These are phyloP conservation scores for Electrona antarctica DNA, from an alignment of 2,113 vertebrate species.

Conservation along the genomic window DNA sequence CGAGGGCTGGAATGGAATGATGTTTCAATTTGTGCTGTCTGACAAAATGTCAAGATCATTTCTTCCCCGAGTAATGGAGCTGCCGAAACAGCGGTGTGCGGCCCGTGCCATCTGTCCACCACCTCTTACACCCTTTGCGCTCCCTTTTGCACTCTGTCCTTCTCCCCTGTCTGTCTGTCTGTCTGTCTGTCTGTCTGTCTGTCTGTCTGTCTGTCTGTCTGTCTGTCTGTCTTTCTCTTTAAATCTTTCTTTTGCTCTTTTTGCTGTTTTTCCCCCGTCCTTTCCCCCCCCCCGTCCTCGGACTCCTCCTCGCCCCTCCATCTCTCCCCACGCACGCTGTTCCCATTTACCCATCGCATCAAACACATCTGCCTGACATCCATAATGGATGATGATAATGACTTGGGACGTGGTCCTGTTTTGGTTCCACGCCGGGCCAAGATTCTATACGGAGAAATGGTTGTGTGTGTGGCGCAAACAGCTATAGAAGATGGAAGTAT, in stretches of 20 bases:
- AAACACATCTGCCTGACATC: neutral
- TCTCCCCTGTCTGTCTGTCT: neutral
- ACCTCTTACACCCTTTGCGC: neutral
- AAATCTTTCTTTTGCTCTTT: neutral
- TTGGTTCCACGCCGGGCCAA: neutral
- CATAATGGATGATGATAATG: conserved; percentile 7
- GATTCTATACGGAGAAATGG: too few relatives aligned
- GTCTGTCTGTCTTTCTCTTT: neutral
- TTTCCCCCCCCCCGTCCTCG: too few relatives aligned
- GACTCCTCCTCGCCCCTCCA: too few relatives aligned
- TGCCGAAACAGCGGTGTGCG: conserved; percentile 36
- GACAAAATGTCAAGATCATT: conserved; percentile 53
- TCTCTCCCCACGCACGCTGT: too few relatives aligned
- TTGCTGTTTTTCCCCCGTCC: conserved; percentile 7
- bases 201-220: too few relatives aligned
- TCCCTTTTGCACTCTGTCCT: neutral
- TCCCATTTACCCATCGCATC: too few relatives aligned
- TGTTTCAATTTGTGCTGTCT: conserved; percentile 54
- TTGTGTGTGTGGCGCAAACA: too few relatives aligned
- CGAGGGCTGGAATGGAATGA: conserved; percentile 26
- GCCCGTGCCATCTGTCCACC: conserved; percentile 18
- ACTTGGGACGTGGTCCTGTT: conserved; percentile 3
- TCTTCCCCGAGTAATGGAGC: conserved; percentile 37
- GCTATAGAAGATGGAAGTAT: too few relatives aligned
- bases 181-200: conserved; percentile 2